These are phyloP conservation scores for Lepidurus couesii DNA, from an alignment of 1,140 invertebrate species.

Conservation along the genomic window DNA sequence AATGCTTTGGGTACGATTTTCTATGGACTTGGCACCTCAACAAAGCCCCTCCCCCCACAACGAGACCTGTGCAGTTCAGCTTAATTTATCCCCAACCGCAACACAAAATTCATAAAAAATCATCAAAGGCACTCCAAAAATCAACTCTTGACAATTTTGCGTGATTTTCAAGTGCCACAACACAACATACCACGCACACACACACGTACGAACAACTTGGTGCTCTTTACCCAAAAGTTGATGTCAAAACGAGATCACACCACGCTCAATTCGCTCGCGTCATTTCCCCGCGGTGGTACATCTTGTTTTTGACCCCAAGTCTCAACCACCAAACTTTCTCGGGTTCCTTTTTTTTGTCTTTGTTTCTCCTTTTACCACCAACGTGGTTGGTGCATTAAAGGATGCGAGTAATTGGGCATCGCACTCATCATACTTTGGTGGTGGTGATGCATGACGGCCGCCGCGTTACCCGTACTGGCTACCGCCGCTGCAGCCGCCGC, in stretches of 20 bases:
- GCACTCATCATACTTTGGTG: constrained; percentile 44
- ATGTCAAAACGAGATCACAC: background rate
- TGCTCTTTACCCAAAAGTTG: background rate
- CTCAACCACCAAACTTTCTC: background rate
- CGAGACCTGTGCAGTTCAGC: background rate
- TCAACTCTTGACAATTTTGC: background rate
- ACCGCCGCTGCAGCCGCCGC: constrained; percentile 35
- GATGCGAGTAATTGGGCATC: constrained; percentile 47
- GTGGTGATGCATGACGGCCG: constrained; percentile 41
- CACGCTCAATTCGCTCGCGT: background rate
- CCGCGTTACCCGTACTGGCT: constrained; percentile 38
- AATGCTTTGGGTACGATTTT: background rate
- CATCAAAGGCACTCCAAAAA: background rate
- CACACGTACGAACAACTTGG: background rate
- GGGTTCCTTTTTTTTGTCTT: background rate
- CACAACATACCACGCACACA: background rate
- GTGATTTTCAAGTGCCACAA: background rate
- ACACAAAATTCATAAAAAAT: background rate
- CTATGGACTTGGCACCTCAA: constrained; percentile 7
- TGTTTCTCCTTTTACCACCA: constrained; percentile 44
- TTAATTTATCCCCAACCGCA: background rate
- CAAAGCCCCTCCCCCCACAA: background rate
- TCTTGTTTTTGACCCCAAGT: background rate
- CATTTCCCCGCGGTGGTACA: background rate
- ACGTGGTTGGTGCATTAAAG: constrained; percentile 44